Base-by-base conservation (phyloP, 2,797 vertebrate genomes). In the Denticeps clupeoides region DNA sequence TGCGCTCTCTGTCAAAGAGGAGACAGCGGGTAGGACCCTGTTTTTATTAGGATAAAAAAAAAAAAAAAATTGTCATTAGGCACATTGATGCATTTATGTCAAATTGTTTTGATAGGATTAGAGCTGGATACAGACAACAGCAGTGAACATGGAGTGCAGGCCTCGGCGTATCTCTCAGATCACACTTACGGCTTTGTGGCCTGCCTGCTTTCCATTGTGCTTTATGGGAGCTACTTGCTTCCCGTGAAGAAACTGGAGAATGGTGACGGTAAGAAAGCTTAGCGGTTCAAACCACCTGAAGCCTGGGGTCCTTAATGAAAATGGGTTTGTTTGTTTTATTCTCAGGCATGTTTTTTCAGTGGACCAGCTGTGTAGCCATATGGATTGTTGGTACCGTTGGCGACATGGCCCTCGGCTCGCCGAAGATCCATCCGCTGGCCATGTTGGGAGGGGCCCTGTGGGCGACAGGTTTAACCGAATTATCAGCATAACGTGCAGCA, bases 321-420 rank as follows among this genome's bases (percentile, higher is more conserved):
- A 23, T 9, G 7, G 3, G 2, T 26, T 26, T 26, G 28, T 35
- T 16, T 19, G 8, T 6, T 45, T 7, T 60, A 1, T 40, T 51
- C 29, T 1, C 53, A 97, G 91, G 92, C 5, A 88, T 97, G 87
- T 97, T 95, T 65, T 93, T 91, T 44, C 89, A 94, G 4, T 97
- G 93, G 91, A 70, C 94, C n/a, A 79, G 78, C 44, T 93, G 89
- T 72, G 78, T 87, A 27, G 82, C 87, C 0, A 82, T 97, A 60
- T 93, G 89, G 92, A 23, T 78, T 1, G 79, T 87, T 7, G 80
- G 88, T 7, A 70, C 90, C 54, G 41, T 87, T 2, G 83, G 83
- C 50, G 83, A 94, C 58, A 12, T 89, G 41, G 60, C 93, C 38
- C 75, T 85, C 35, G 68, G 63, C 1, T 85, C 82, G 0, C 91